These are phyloP conservation scores for Thera britannica DNA, from an alignment of 2,888 invertebrate genomes.

Conservation along the genomic window DNA sequence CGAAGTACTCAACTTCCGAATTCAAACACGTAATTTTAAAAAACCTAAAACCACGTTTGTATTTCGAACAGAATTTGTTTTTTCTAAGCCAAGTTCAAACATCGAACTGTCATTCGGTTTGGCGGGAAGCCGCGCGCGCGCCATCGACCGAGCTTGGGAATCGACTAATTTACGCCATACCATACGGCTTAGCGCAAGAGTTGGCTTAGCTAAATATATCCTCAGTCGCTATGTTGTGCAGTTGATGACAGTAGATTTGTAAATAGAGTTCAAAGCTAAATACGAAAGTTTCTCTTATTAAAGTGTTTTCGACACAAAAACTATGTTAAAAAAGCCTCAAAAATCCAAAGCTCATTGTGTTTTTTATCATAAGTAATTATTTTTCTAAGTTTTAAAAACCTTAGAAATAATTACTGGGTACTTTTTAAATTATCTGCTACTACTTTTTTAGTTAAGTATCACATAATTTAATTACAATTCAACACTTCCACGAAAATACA, in stretches of 20 bases:
- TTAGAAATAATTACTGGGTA: too few species aligned
- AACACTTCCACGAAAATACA: too few species aligned
- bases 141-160: slow-evolving; percentile 55
- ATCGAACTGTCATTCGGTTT: slow-evolving; percentile 38
- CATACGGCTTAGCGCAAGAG: slow-evolving; percentile 50
- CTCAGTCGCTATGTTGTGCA: slow-evolving; percentile 14
- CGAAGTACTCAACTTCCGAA: slow-evolving; percentile 5
- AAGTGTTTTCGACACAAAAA: too few species aligned
- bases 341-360: too few species aligned
- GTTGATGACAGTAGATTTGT: slow-evolving; percentile 1
- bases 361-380: too few species aligned
- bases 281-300: neutral
- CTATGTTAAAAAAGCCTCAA: too few species aligned
- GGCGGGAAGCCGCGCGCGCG: slow-evolving; percentile 63
- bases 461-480: too few species aligned
- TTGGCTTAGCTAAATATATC: slow-evolving; percentile 66
- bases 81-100: slow-evolving; percentile 44
- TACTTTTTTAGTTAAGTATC: too few species aligned
- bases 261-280: neutral
- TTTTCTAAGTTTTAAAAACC: too few species aligned
- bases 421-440: too few species aligned
- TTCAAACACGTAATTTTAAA: slow-evolving; percentile 14
- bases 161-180: slow-evolving; percentile 58
- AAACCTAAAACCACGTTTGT: slow-evolving; percentile 1
- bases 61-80: slow-evolving; percentile 13